A percentile compares a stretch with the other conserved stretches of the same genome.
phyloP scores from a whole-genome alignment of 2,113 vertebrate species.

The Damaliscus lunatus region DNA sequence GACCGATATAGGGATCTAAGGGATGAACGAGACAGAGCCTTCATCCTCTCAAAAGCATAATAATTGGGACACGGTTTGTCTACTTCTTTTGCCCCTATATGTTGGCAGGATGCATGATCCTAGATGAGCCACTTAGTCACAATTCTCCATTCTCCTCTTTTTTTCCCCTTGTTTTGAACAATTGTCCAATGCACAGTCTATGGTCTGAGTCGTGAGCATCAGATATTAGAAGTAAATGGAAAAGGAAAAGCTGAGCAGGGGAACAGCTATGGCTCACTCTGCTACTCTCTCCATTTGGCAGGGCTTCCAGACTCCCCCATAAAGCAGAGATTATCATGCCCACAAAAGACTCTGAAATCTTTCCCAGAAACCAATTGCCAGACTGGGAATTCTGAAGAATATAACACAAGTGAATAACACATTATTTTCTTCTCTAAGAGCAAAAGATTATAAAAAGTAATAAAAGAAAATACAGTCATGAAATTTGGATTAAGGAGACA shows the following conservation, averaged over 20 bases:
- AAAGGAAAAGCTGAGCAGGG: neutral
- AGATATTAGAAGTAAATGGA: neutral
- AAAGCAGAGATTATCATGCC: neutral
- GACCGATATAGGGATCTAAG: neutral
- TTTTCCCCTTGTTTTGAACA: neutral
- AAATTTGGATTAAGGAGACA: neutral
- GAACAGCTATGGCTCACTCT: neutral
- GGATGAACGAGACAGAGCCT: neutral
- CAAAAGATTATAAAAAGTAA: conserved; percentile 2
- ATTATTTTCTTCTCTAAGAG: neutral
- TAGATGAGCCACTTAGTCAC: neutral
- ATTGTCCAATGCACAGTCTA: neutral
- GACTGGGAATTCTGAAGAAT: neutral
- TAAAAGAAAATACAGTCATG: neutral
- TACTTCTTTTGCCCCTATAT: neutral
- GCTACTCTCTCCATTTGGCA: neutral
- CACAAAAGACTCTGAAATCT: neutral
- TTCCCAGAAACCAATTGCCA: neutral
- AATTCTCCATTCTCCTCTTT: neutral
- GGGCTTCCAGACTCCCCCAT: neutral
- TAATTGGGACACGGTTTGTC: neutral
- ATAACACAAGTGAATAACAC: neutral
- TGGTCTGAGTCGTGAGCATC: neutral
- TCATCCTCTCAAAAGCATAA: neutral
- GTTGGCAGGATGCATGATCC: neutral